A percentile compares a stretch with the other conserved stretches of the same genome.
Conservation (phyloP, 2,113 vertebrate genomes). For the Hipposideros armiger region DNA sequence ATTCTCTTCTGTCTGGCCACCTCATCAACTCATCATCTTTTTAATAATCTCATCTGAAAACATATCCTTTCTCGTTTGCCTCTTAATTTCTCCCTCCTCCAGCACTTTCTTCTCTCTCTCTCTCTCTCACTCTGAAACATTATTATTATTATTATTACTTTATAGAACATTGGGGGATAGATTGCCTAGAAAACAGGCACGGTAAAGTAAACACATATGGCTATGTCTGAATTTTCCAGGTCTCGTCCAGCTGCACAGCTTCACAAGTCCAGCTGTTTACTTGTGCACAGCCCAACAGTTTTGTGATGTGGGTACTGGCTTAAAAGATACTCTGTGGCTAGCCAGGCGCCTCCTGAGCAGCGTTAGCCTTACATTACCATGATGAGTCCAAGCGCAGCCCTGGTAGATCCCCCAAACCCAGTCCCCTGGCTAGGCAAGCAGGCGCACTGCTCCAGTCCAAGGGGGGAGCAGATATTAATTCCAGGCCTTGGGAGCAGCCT, state of each 20-base stretch:
- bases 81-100: constrained; percentile 47
- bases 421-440: background rate
- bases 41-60: constrained; percentile 63
- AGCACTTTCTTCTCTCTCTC: background rate
- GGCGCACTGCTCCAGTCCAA: background rate
- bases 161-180: constrained; percentile 47
- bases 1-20: background rate
- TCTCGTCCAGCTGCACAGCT: constrained; percentile 52
- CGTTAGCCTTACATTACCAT: background rate
- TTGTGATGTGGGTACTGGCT: background rate
- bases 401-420: background rate
- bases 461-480: background rate
- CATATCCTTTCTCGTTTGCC: background rate
- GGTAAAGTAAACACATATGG: constrained; percentile 4
- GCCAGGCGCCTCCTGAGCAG: background rate
- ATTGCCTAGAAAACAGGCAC: constrained; percentile 11
- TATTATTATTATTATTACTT: constrained; percentile 45
- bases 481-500: constrained; percentile 31
- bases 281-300: background rate
- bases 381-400: background rate
- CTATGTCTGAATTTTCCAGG: background rate
- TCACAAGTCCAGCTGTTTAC: constrained; percentile 35
- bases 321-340: background rate
- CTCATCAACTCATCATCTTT: constrained; percentile 28
- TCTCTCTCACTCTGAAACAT: background rate